Evolutionary conservation across 2,797 vertebrate species (phyloP).

Genomic region (Centroberyx gerrardi): DNA sequence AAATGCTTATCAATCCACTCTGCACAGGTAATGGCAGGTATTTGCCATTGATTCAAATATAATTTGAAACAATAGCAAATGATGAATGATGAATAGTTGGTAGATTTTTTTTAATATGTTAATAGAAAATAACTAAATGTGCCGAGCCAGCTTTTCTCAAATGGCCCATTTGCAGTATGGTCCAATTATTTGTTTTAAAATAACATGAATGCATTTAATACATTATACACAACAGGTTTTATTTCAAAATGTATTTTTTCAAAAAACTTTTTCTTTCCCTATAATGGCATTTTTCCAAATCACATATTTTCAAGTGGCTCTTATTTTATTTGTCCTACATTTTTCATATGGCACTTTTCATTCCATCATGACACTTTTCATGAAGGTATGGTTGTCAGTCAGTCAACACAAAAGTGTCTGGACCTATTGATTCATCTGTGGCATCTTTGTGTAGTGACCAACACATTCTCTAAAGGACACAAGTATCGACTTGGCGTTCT

Average conservation of each 20-base stretch:
- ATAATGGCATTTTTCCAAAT: neutral
- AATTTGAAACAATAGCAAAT: neutral
- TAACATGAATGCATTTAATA: too few species aligned
- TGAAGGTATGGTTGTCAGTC: neutral
- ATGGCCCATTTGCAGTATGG: too few species aligned
- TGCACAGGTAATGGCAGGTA: constrained; percentile 36
- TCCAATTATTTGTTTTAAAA: too few species aligned
- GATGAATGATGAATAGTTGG: neutral
- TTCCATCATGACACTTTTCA: neutral
- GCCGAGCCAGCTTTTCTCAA: too few species aligned
- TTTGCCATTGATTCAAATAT: constrained; percentile 23
- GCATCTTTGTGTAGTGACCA: neutral
- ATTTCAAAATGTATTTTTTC: too few species aligned
- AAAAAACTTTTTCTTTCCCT: too few species aligned
- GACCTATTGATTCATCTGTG: neutral
- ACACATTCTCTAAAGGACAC: neutral
- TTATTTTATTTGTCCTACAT: neutral
- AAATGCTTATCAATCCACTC: constrained; percentile 52
- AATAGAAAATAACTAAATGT: too few species aligned
- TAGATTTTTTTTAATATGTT: neutral
- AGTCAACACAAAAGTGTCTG: neutral
- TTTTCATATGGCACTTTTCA: neutral
- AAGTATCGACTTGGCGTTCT: neutral
- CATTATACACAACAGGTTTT: too few species aligned
- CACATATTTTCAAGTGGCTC: neutral